Evolutionary conservation across 2,797 vertebrate genomes (phyloP).

Genomic region (Clarias platycephalus): DNA sequence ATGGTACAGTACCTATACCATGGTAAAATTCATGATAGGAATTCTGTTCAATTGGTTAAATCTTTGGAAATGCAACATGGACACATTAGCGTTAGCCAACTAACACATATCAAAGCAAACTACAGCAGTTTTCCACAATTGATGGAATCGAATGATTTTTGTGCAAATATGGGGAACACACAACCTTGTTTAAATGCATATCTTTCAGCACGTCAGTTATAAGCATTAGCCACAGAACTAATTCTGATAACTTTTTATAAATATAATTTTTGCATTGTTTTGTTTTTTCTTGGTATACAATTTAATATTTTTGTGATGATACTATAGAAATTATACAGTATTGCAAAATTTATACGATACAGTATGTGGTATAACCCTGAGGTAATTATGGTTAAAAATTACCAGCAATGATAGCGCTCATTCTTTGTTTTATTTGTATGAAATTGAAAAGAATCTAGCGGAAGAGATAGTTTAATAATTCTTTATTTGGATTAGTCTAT

Average conservation of each 20-base stretch:
- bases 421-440: neutral
- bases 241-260: neutral
- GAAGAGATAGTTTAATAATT: neutral
- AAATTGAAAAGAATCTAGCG: neutral
- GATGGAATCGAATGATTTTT: neutral
- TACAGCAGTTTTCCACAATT: neutral
- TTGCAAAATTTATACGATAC: no score
- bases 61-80: neutral
- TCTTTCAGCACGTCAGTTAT: neutral
- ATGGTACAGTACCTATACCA: no score
- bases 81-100: neutral
- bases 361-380: neutral
- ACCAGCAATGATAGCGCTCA: neutral
- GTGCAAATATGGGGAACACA: neutral
- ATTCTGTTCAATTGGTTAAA: neutral
- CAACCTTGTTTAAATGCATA: neutral
- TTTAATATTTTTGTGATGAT: neutral
- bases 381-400: neutral
- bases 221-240: no score
- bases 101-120: neutral
- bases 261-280: neutral
- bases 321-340: no score
- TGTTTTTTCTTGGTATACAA: neutral
- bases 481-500: neutral
- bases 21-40: neutral